Evolutionary conservation across 2,797 vertebrate genomes (phyloP).

Genomic region (Onychomys arenicola): DNA sequence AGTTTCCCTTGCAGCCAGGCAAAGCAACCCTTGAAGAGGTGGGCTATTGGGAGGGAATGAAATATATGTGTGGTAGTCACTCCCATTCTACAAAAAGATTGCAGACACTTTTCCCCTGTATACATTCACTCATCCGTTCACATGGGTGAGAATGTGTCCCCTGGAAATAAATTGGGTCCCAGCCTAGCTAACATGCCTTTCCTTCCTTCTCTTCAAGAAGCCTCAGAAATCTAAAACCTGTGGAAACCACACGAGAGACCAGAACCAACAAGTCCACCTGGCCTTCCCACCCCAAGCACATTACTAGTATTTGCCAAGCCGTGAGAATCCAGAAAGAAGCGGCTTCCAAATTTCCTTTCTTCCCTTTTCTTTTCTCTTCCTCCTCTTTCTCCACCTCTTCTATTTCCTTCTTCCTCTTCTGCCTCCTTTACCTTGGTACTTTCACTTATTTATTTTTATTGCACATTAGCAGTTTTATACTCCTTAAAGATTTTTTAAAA

Average conservation of each 20-base stretch:
- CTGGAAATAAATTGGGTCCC: neutral
- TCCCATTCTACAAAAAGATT: neutral
- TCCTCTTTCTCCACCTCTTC: neutral
- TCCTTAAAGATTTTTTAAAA: neutral
- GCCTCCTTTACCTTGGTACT: neutral
- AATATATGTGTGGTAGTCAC: neutral
- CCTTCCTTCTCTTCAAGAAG: neutral
- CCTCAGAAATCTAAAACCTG: neutral
- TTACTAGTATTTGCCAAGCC: neutral
- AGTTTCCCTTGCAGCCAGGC: neutral
- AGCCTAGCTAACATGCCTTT: neutral
- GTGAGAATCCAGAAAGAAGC: neutral
- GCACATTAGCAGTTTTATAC: neutral
- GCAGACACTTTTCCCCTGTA: neutral
- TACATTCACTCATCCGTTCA: neutral
- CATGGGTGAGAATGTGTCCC: neutral
- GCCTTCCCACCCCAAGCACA: accelerated
- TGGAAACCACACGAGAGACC: neutral
- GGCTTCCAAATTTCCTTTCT: too few species aligned
- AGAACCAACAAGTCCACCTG: neutral
- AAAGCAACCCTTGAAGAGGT: neutral
- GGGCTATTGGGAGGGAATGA: too few species aligned
- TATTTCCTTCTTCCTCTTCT: neutral
- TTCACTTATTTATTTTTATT: neutral
- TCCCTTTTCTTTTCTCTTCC: neutral